phyloP scores from a whole-genome alignment of 2,113 vertebrate species.

The Eudyptes chrysolophus region DNA sequence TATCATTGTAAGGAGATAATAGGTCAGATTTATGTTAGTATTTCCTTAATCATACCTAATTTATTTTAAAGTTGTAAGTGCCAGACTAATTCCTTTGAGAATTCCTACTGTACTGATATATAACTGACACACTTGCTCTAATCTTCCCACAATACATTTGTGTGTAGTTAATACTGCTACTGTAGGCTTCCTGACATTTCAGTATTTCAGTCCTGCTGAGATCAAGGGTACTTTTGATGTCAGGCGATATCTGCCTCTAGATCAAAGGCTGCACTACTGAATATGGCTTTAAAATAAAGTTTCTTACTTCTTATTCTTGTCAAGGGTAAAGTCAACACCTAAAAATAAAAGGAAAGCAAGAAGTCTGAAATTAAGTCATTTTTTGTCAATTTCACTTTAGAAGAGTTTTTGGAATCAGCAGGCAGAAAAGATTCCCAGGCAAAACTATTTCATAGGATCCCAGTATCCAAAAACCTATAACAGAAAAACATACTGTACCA shows the following conservation, averaged over 20 bases:
- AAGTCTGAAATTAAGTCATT: background rate
- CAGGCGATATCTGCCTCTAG: background rate
- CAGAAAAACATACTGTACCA: background rate
- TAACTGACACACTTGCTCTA: background rate
- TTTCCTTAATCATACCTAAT: background rate
- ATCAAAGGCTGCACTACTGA: background rate
- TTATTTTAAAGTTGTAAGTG: background rate
- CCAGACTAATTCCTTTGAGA: background rate
- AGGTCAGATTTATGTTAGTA: background rate
- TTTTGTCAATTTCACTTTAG: background rate
- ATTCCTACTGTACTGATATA: background rate
- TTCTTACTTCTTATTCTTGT: background rate
- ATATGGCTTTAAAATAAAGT: background rate
- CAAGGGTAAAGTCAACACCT: background rate
- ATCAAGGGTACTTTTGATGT: constrained; percentile 39
- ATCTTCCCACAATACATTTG: background rate
- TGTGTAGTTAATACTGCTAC: background rate
- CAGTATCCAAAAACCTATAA: background rate
- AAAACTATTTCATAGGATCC: background rate
- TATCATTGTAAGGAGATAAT: background rate
- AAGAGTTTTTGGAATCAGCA: background rate
- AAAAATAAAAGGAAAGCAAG: background rate
- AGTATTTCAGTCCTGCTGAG: background rate
- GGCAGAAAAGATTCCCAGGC: background rate
- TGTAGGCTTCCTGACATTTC: background rate